A percentile compares a stretch with the other conserved stretches of the same genome.
phyloP scores from a whole-genome alignment of 2,888 invertebrate species.

The Charanyca ferruginea region DNA sequence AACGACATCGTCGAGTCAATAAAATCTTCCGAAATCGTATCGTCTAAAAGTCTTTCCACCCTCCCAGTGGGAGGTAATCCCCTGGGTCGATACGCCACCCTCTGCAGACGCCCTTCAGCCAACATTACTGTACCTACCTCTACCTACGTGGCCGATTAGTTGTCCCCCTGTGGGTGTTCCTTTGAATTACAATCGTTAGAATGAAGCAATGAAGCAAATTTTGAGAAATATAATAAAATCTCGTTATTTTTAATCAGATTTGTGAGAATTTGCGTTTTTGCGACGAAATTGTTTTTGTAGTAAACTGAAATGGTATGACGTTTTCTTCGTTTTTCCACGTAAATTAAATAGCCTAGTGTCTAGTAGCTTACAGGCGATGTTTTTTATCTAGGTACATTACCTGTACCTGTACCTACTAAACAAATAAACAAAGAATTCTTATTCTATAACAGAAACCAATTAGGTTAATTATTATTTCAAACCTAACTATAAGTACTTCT shows the following conservation, averaged over 20 bases:
- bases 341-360: too few species aligned
- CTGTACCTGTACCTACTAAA: too few species aligned
- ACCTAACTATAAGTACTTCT: too few species aligned
- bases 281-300: neutral
- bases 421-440: too few species aligned
- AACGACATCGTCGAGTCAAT: neutral
- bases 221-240: constrained; percentile 13
- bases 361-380: too few species aligned
- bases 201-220: constrained; percentile 38
- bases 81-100: constrained; percentile 67
- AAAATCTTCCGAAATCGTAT: constrained; percentile 12
- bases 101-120: constrained; percentile 57
- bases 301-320: neutral
- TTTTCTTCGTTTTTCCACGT: too few species aligned
- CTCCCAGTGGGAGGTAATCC: constrained; percentile 65
- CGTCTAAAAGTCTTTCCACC: constrained; percentile 43
- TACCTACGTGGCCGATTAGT: constrained; percentile 64
- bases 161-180: constrained; percentile 58
- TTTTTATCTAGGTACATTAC: too few species aligned
- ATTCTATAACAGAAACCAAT: too few species aligned
- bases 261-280: neutral
- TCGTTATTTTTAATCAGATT: constrained; percentile 26
- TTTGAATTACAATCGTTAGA: constrained; percentile 54
- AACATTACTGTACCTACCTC: constrained; percentile 52
- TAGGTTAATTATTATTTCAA: too few species aligned